Base-by-base conservation (phyloP, 1,140 invertebrate genomes). In the Druon quercuslanigerum region DNA sequence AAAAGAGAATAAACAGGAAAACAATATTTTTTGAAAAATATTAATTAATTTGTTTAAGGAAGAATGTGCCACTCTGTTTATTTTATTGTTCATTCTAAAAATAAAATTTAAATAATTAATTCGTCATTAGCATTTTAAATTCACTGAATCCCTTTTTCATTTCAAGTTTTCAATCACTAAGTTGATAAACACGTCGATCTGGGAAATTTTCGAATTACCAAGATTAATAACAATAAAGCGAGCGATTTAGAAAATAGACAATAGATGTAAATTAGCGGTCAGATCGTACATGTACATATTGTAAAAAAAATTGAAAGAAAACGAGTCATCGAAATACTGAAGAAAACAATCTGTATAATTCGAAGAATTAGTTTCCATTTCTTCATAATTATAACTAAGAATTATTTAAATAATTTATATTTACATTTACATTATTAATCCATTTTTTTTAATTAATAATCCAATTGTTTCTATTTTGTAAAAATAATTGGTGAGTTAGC, bases 201-300 rank as follows among this genome's bases (percentile, higher is more conserved):
- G 25, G 5, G 25, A 66, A 20, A 25, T 25, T 46, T 66, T 46
- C 25, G 12, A 13, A 20, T 60, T 66, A 6, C 40, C 13, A 66
- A 66, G 6, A 40, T 40, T n/a, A 66, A 66, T 40, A 66, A 33
- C 40, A 66, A 66, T 25, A 3, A 66, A 40, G 16, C 6, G 14
- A 66, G 8, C 2, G 14, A 2, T 66, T 66, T 66, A 66, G 60
- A 66, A 66, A 66, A 14, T 40, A 66, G 60, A 66, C 25, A 66
- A 66, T 46, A 40, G 25, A 40, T 66, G 60, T 66, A 66, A 66
- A 46, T 46, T 66, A 66, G 25, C 7, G 14, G 40, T 66, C 60
- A 46, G 3, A 66, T 66, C 40, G 60, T 66, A 66, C 33, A 66
- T 66, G 60, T 66, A 66, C 33, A 66, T 66, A 66, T 66, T 66